Evolutionary conservation across 2,113 vertebrate species (phyloP).

Genomic region (Plotosus lineatus): DNA sequence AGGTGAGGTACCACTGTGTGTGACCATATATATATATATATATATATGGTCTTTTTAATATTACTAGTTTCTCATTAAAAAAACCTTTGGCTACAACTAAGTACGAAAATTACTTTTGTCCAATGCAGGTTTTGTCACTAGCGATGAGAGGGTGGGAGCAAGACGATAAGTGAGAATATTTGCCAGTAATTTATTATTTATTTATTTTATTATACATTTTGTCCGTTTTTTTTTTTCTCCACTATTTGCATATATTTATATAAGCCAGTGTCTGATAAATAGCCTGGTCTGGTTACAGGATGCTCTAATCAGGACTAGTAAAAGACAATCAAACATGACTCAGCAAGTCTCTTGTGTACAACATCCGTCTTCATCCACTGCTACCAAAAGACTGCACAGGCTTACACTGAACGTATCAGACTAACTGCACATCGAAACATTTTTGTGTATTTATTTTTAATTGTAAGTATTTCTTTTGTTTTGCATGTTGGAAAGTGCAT

Average conservation of each 20-base stretch:
- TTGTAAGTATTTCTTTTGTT: conserved; percentile 51
- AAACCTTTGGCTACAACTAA: conserved; percentile 70
- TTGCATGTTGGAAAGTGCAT: conserved; percentile 56
- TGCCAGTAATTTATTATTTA: conserved; percentile 7
- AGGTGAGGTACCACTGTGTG: no score
- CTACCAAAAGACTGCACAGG: conserved; percentile 40
- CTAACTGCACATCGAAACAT: conserved; percentile 7
- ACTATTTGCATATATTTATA: not conserved
- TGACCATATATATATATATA: no score
- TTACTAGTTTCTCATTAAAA: conserved; percentile 68
- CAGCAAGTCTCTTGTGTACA: conserved; percentile 43
- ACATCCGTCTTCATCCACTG: conserved; percentile 41
- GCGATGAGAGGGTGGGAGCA: conserved; percentile 55
- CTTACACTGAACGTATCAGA: conserved; percentile 35
- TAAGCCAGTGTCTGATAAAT: conserved; percentile 29
- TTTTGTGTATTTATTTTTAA: conserved; percentile 43
- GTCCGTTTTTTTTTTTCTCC: not conserved
- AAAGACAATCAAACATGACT: conserved; percentile 58
- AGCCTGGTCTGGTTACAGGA: conserved; percentile 37
- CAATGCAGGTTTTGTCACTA: conserved; percentile 54
- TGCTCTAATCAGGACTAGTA: conserved; percentile 43
- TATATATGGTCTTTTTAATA: conserved; percentile 69
- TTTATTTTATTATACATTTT: conserved; percentile 15
- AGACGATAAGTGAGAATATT: conserved; percentile 46
- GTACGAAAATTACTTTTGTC: conserved; percentile 52